Percentiles rank a stretch among this genome's conserved stretches.
Conservation (phyloP, 2,113 vertebrate species). For the Aythya baeri region DNA sequence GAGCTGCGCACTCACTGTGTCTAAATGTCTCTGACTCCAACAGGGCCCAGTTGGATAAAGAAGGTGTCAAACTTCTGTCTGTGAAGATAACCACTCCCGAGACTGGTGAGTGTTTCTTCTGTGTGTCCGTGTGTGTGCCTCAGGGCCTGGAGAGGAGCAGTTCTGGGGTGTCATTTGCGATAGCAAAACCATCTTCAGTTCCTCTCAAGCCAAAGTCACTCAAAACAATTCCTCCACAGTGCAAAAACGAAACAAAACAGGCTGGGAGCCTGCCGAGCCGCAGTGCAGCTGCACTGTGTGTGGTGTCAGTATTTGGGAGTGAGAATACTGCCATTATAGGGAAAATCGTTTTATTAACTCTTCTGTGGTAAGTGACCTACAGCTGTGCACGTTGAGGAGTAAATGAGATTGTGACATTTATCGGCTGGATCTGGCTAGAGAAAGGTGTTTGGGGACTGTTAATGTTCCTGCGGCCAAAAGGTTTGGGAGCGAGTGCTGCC, state of each 20-base stretch:
- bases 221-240: neutral
- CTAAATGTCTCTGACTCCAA: conserved; percentile 29
- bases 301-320: neutral
- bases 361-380: neutral
- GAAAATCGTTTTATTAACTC: neutral
- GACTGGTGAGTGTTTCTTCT: conserved; percentile 70
- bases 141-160: neutral
- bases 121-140: neutral
- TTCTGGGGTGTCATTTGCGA: neutral
- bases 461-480: neutral
- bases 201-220: neutral
- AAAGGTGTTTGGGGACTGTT: neutral
- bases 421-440: neutral
- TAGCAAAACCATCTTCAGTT: neutral
- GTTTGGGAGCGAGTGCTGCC: neutral
- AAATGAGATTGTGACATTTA: neutral
- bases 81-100: conserved; percentile 80
- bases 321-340: neutral
- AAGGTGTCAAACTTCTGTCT: conserved; percentile 83
- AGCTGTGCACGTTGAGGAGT: neutral
- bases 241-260: neutral
- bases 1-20: neutral
- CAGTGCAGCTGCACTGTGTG: neutral
- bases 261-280: neutral
- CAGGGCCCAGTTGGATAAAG: conserved; percentile 79